Conservation (phyloP, 2,113 vertebrate genomes). For the Argyrosomus japonicus region DNA sequence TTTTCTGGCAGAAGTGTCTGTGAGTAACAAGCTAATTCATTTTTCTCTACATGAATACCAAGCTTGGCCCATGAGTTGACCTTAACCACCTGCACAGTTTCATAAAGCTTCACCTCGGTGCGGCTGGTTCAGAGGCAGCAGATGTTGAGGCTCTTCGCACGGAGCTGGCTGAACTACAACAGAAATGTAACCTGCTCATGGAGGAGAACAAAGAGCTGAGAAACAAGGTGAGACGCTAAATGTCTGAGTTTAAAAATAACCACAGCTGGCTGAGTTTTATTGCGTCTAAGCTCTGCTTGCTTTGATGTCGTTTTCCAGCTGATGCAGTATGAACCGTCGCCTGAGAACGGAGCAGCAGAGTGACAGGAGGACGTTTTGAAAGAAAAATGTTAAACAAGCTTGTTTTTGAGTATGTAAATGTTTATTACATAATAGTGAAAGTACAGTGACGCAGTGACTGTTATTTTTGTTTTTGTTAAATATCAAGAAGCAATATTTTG, state of each 20-base stretch:
- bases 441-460: slow-evolving; percentile 46
- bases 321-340: slow-evolving; percentile 89
- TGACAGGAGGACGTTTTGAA: slow-evolving; percentile 34
- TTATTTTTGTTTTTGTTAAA: slow-evolving; percentile 40
- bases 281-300: background rate
- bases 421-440: slow-evolving; percentile 55
- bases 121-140: slow-evolving; percentile 85
- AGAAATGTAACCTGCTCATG: slow-evolving; percentile 89
- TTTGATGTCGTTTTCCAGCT: slow-evolving; percentile 80
- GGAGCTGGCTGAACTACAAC: slow-evolving; percentile 90
- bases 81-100: slow-evolving; percentile 84
- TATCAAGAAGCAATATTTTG: slow-evolving; percentile 38
- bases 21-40: background rate
- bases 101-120: slow-evolving; percentile 93
- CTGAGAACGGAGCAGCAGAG: slow-evolving; percentile 86
- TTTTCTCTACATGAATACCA: background rate
- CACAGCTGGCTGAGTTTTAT: background rate
- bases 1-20: background rate
- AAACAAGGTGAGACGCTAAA: slow-evolving; percentile 84
- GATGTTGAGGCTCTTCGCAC: slow-evolving; percentile 88
- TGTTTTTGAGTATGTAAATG: slow-evolving; percentile 39
- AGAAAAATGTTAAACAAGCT: background rate
- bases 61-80: slow-evolving; percentile 73
- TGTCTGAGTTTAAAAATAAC: background rate
- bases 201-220: slow-evolving; percentile 95